These are phyloP conservation scores for Tetragonula clypearis DNA, from an alignment of 1,140 invertebrate species.

Conservation along the genomic window DNA sequence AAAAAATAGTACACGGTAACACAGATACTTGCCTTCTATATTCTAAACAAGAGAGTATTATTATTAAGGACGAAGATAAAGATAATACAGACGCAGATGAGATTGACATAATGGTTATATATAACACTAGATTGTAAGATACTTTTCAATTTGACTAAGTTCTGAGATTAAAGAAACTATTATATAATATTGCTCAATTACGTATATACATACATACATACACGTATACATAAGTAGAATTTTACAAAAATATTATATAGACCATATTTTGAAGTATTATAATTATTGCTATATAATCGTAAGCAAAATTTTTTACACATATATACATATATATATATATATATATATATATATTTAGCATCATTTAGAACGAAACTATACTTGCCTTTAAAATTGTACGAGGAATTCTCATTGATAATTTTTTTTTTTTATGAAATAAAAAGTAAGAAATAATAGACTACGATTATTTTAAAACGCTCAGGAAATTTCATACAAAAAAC, in stretches of 20 bases:
- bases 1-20: slow-evolving; percentile 60
- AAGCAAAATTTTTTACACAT: neutral
- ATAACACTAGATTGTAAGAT: slow-evolving; percentile 73
- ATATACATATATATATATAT: neutral
- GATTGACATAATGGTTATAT: slow-evolving; percentile 70
- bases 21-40: slow-evolving; percentile 55
- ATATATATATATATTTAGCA: no score
- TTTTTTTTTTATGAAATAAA: slow-evolving; percentile 32
- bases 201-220: neutral
- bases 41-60: slow-evolving; percentile 48
- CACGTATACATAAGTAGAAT: neutral
- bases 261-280: slow-evolving; percentile 31
- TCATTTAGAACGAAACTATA: neutral
- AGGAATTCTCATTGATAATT: slow-evolving; percentile 8
- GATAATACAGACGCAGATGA: slow-evolving; percentile 63
- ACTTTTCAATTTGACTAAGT: slow-evolving; percentile 5
- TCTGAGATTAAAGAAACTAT: slow-evolving; percentile 7
- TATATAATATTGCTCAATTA: slow-evolving; percentile 48
- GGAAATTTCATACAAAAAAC: slow-evolving; percentile 8
- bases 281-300: slow-evolving; percentile 2
- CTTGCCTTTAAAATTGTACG: slow-evolving; percentile 11
- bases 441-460: slow-evolving; percentile 11
- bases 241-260: slow-evolving; percentile 21
- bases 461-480: slow-evolving; percentile 35
- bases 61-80: slow-evolving; percentile 48